These are phyloP conservation scores for Dryocosmus kuriphilus DNA, from an alignment of 2,888 invertebrate species.

Conservation along the genomic window DNA sequence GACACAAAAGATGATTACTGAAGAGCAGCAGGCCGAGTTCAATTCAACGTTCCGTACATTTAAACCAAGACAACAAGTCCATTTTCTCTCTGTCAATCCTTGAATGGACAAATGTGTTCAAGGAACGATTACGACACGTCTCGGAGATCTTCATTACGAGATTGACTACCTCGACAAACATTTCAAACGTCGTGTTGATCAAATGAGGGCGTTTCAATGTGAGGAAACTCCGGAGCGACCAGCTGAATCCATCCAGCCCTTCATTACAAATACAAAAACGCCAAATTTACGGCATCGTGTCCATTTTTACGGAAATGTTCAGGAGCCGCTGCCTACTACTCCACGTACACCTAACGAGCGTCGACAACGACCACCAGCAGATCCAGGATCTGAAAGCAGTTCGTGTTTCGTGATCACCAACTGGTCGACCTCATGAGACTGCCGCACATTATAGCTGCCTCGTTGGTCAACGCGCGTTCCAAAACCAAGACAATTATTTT, in stretches of 20 bases:
- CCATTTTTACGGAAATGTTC: too few relatives aligned
- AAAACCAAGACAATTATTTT: too few relatives aligned
- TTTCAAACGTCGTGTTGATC: slow-evolving; percentile 37
- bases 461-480: too few relatives aligned
- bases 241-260: too few relatives aligned
- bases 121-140: slow-evolving; percentile 24
- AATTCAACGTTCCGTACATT: slow-evolving; percentile 15
- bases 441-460: too few relatives aligned
- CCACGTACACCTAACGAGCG: too few relatives aligned
- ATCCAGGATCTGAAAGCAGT: background rate
- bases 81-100: too few relatives aligned
- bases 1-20: slow-evolving; percentile 1
- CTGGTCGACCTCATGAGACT: background rate
- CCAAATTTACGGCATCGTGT: background rate
- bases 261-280: too few relatives aligned
- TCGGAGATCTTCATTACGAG: slow-evolving; percentile 48
- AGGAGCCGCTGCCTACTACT: too few relatives aligned
- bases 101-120: slow-evolving; percentile 33
- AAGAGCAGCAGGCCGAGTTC: slow-evolving; percentile 33
- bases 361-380: background rate
- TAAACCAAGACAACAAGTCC: slow-evolving; percentile 11
- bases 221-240: background rate
- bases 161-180: slow-evolving; percentile 9
- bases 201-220: background rate
- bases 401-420: too few relatives aligned